Conservation (phyloP, 2,888 invertebrate genomes). For the Drosophila melanosoma region DNA sequence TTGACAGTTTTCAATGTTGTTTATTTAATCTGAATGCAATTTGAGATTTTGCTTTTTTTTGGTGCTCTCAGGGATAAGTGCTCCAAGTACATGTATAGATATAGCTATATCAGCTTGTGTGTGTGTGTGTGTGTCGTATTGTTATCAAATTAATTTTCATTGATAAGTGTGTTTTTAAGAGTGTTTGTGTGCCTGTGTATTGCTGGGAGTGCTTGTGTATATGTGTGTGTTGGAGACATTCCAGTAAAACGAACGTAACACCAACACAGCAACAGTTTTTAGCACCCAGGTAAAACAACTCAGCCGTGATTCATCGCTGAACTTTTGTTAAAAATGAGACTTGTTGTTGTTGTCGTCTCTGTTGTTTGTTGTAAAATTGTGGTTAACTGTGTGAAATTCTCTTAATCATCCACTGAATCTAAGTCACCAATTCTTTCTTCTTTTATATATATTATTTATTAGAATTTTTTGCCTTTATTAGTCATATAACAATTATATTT, state of each 20-base stretch:
- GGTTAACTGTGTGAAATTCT: slow-evolving; percentile 50
- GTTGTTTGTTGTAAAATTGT: slow-evolving; percentile 29
- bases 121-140: slow-evolving; percentile 36
- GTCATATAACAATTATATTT: too few relatives aligned
- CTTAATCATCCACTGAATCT: slow-evolving; percentile 58
- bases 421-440: neutral
- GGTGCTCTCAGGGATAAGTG: slow-evolving; percentile 38
- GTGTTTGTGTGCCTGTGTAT: slow-evolving; percentile 6
- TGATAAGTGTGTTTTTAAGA: slow-evolving; percentile 59
- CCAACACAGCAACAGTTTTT: slow-evolving; percentile 39
- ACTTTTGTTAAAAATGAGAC: slow-evolving; percentile 10
- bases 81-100: neutral
- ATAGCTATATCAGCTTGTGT: slow-evolving; percentile 38
- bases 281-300: slow-evolving; percentile 49
- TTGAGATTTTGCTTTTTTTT: slow-evolving; percentile 27
- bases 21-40: slow-evolving; percentile 37
- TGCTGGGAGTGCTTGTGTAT: slow-evolving; percentile 12
- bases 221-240: slow-evolving; percentile 33
- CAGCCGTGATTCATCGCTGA: slow-evolving; percentile 63
- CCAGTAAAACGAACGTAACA: slow-evolving; percentile 42
- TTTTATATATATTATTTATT: slow-evolving; percentile 5
- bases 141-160: slow-evolving; percentile 68
- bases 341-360: neutral
- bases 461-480: too few relatives aligned
- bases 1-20: slow-evolving; percentile 47